phyloP scores from a whole-genome alignment of 1,140 invertebrate species.

The Drosophila orena region DNA sequence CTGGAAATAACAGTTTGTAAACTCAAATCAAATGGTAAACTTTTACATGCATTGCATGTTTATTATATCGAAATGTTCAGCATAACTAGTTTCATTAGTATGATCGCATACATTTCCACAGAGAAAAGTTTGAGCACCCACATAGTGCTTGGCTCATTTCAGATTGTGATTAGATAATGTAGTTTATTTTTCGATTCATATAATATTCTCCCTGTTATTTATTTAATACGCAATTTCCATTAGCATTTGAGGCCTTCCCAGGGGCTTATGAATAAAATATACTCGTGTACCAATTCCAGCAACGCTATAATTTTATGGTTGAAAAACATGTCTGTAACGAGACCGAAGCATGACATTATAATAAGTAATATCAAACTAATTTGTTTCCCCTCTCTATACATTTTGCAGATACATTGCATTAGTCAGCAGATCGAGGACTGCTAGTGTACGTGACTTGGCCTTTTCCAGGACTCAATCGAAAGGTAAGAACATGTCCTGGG shows the following conservation, averaged over 20 bases:
- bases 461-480: slow-evolving; percentile 40
- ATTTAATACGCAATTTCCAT: slow-evolving; percentile 48
- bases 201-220: slow-evolving; percentile 18
- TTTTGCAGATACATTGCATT: slow-evolving; percentile 47
- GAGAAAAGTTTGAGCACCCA: background rate
- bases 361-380: slow-evolving; percentile 43
- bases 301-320: slow-evolving; percentile 36
- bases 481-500: slow-evolving; percentile 12
- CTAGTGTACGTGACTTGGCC: slow-evolving; percentile 34
- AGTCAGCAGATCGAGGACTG: slow-evolving; percentile 42
- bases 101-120: too few species aligned
- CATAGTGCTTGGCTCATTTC: background rate
- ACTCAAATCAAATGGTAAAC: too few species aligned
- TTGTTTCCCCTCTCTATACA: slow-evolving; percentile 10
- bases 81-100: too few species aligned
- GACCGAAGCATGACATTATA: slow-evolving; percentile 46
- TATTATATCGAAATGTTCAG: too few species aligned
- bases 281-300: slow-evolving; percentile 18
- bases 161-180: background rate
- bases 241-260: slow-evolving; percentile 10
- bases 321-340: slow-evolving; percentile 14
- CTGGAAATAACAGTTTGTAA: background rate
- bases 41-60: too few species aligned
- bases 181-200: slow-evolving; percentile 23
- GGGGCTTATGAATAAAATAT: slow-evolving; percentile 35